Base-by-base conservation (phyloP, 30 jellyfish, hydroid and myxozoan genomes). In the Calvadosia cruxmelitensis region DNA sequence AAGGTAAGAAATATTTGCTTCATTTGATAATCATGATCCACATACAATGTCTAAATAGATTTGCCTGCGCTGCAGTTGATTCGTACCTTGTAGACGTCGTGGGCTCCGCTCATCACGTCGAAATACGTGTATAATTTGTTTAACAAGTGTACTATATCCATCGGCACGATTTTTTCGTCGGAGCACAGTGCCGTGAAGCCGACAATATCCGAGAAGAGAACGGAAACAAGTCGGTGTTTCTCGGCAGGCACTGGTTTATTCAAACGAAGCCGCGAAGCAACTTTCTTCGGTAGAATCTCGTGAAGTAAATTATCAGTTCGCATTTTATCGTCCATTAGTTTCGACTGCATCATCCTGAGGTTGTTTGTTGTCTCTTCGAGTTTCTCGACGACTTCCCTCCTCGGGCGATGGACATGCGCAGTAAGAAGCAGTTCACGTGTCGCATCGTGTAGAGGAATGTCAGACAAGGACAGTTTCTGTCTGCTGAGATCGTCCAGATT, bases 111-210 rank as follows among this genome's bases (percentile, higher is more conserved):
- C 83, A 84, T 84, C 85, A 75, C 66, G 65, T 84, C 95, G 53
- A 84, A 84, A 34, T 34, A 67, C 16, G 95, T 84, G 75, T 84
- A 84, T 42, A 84, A 77, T 42, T 84, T 77, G 79, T 84, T 84
- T 67, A 84, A 73, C 23, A 84, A 68, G 57, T 72, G 63, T n/a
- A 84, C 86, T 29, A 84, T 84, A 34, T 84, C 95, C 95, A 84
- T 84, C 27, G 95, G 95, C 42, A 84, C 95, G 35, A 84, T 86
- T 13, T 71, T 66, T 31, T 84, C 95, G 49, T 68, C 63, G 69
- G 92, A 75, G 65, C 95, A 84, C 27, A 84, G 78, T 26, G 95
- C 90, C 3, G 95, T 84, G 52, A 84, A 84, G 33, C 95, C 95
- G 66, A 84, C 95, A 27, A 84, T 73, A 69, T 84, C 95, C 33